Percentiles rank a stretch among this genome's conserved stretches.
Conservation (phyloP, 2,888 invertebrate species). For the Eupelmus urozonus region DNA sequence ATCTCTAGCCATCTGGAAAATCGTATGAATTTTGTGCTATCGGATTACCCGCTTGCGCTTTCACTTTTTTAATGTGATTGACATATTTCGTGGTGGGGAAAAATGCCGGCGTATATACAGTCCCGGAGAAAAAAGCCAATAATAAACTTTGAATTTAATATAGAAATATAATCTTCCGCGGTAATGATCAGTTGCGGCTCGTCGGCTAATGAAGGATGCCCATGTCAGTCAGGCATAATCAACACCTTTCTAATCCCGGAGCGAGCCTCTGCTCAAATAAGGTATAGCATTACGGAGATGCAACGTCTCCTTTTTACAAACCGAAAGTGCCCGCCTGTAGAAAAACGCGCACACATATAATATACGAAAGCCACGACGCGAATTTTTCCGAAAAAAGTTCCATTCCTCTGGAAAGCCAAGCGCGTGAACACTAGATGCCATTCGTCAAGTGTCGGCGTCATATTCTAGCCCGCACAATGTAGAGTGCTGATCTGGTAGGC, state of each 20-base stretch:
- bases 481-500: neutral
- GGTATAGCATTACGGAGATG: neutral
- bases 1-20: no score
- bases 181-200: constrained; percentile 9
- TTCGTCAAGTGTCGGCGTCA: neutral
- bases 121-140: no score
- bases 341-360: neutral
- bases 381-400: neutral
- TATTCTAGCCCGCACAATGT: no score
- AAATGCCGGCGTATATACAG: no score
- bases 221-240: constrained; percentile 20
- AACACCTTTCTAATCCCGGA: constrained; percentile 31
- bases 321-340: neutral
- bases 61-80: no score
- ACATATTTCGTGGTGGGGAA: no score
- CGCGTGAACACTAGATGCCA: neutral
- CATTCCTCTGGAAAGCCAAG: no score
- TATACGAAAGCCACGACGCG: neutral
- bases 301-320: neutral
- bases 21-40: no score
- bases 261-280: constrained; percentile 18
- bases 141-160: no score
- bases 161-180: neutral
- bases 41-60: no score
- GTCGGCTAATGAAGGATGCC: constrained; percentile 15